Evolutionary conservation across 2,888 invertebrate species (phyloP).

Genomic region (Temnothorax rugatulus): DNA sequence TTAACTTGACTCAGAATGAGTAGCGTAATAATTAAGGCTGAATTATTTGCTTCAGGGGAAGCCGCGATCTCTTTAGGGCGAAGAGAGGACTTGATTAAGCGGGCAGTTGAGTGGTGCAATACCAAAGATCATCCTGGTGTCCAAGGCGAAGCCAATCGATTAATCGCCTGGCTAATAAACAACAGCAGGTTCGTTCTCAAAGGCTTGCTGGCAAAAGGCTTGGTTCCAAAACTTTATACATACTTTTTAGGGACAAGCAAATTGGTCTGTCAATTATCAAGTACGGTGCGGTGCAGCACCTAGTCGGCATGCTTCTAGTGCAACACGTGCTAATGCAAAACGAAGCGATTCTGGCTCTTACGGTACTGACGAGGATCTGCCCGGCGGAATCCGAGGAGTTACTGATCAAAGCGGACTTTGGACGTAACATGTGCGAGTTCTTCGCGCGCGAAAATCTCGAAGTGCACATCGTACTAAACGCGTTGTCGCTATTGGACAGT

Average conservation of each 20-base stretch:
- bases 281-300: slow-evolving; percentile 90
- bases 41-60: slow-evolving; percentile 87
- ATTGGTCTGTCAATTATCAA: slow-evolving; percentile 86
- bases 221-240: background rate
- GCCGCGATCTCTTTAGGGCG: slow-evolving; percentile 90
- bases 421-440: slow-evolving; percentile 87
- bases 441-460: slow-evolving; percentile 87
- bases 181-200: slow-evolving; percentile 87
- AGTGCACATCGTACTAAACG: slow-evolving; percentile 87
- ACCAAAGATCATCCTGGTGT: slow-evolving; percentile 94
- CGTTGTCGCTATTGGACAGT: slow-evolving; percentile 87
- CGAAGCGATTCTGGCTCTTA: slow-evolving; percentile 92
- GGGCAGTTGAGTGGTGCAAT: slow-evolving; percentile 92
- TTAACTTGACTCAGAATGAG: background rate
- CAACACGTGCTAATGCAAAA: slow-evolving; percentile 96
- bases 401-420: slow-evolving; percentile 87
- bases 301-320: slow-evolving; percentile 94
- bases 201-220: background rate
- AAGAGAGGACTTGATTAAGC: slow-evolving; percentile 89
- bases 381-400: slow-evolving; percentile 77
- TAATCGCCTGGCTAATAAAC: slow-evolving; percentile 93
- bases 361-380: slow-evolving; percentile 87
- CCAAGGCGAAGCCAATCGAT: slow-evolving; percentile 93
- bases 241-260: slow-evolving; percentile 81
- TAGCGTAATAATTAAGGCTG: slow-evolving; percentile 18